A percentile compares a stretch with the other conserved stretches of the same genome.
Evolutionary conservation across 2,797 vertebrate species (phyloP).

Genomic region (Vespertilio murinus): DNA sequence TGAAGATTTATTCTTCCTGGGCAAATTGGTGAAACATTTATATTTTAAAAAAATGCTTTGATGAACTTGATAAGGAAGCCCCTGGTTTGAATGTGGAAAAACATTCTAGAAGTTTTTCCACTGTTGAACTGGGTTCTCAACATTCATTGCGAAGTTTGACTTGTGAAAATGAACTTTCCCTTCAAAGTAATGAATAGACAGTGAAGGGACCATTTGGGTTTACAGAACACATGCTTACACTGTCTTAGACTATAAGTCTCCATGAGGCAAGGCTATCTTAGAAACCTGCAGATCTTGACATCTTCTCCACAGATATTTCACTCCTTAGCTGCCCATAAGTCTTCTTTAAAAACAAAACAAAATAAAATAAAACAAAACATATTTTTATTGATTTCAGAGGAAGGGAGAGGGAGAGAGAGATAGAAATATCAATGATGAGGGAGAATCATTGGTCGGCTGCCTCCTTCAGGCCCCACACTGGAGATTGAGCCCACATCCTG

Average conservation of each 20-base stretch:
- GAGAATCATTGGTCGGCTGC: too few relatives aligned
- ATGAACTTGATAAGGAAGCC: conserved; percentile 76
- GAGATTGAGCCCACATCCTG: too few relatives aligned
- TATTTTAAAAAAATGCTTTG: conserved; percentile 61
- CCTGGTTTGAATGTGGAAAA: conserved; percentile 67
- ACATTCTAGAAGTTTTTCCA: conserved; percentile 66
- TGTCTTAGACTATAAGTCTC: conserved; percentile 4
- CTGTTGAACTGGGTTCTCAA: not conserved
- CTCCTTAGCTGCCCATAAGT: not conserved
- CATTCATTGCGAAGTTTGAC: conserved; percentile 25
- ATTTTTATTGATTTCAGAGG: too few relatives aligned
- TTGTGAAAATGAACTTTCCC: conserved; percentile 66
- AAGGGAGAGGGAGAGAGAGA: too few relatives aligned
- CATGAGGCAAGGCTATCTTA: not conserved
- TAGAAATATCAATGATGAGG: too few relatives aligned
- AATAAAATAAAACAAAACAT: too few relatives aligned
- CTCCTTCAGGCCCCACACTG: too few relatives aligned
- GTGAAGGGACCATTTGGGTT: not conserved
- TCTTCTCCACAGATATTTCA: not conserved
- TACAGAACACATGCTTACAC: not conserved
- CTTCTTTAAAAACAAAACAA: too few relatives aligned
- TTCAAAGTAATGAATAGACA: conserved; percentile 46
- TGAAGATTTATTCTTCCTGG: conserved; percentile 80
- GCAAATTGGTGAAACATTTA: conserved; percentile 78
- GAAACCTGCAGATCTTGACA: not conserved